Evolutionary conservation across 23 tunicate genomes (phyloP), one percentile per base, ranked within the genome.

Genomic region (Clavelina lepadiformis): DNA sequence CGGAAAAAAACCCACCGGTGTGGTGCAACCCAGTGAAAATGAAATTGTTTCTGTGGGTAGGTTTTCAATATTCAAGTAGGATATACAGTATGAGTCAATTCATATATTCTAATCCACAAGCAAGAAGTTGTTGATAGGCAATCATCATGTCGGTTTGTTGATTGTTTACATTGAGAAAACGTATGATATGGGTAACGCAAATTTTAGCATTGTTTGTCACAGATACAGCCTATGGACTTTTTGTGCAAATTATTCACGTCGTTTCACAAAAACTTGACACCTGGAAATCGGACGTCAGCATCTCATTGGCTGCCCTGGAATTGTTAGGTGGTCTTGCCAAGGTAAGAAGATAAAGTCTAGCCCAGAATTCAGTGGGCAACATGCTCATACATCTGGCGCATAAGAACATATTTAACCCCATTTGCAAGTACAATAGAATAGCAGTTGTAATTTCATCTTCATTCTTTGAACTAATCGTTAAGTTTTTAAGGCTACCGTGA

Each of bases 291-390:
- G 97, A 89, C 64, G 75, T 89, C 38, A 62, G 47, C 26, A 63
- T 89, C 27, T 75, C 97, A 1, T 57, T 89, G 31, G 87, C 97
- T 37, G 97, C 97, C 2, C 61, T 89, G 56, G 97, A 89, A 44
- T 47, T 89, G 23, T 49, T 89, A 2, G 67, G 81, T 30, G 97
- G 97, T 23, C 69, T 89, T 35, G 97, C 97, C 0, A 76, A 89
- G 85, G 97, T 89, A 28, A 15, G 27, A 19, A 26, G 13, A 35
- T 57, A 2, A 38, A 21, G 6, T 20, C 22, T 53, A 53, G 19
- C 22, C 20, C 49, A 15, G n/a, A n/a, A 41, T 11, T 41, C 49
- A 15, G 15, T 41, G 15, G 49, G 13, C 49, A 15, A 41, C 49
- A 41, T 41, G 49, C 49, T 8, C 11, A 41, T 41, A 41, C 49